These are phyloP conservation scores for Amazona finschi DNA, from an alignment of 2,797 vertebrate genomes.

Conservation along the genomic window DNA sequence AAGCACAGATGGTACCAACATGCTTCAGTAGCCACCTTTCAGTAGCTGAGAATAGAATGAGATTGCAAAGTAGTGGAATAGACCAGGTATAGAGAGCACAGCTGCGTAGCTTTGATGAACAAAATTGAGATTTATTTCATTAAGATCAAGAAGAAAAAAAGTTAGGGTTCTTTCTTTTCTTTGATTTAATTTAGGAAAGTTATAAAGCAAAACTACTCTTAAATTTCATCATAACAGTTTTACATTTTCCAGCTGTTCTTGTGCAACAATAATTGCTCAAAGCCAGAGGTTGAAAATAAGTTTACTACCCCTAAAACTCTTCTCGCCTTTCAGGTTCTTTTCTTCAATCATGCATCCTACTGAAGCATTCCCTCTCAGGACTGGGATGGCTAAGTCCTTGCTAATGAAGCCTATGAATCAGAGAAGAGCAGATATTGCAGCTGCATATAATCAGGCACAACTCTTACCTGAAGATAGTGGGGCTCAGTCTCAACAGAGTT, in stretches of 20 bases:
- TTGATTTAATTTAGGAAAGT: background rate
- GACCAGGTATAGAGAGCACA: background rate
- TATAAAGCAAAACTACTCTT: background rate
- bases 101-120: background rate
- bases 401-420: background rate
- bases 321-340: background rate
- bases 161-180: background rate
- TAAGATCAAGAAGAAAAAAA: background rate
- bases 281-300: background rate
- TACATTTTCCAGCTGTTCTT: background rate
- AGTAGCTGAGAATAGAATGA: background rate
- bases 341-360: background rate
- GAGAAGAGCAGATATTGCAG: background rate
- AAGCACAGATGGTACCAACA: conserved; percentile 26
- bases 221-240: background rate
- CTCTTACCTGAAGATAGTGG: background rate
- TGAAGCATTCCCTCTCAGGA: background rate
- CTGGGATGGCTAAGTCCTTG: background rate
- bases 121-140: background rate
- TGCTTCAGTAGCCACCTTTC: conserved; percentile 4
- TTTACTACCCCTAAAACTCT: background rate
- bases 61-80: background rate
- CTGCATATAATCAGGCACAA: background rate
- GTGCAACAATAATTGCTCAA: background rate
- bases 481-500: background rate